Evolutionary conservation across 2,797 vertebrate genomes (phyloP), one percentile per base, ranked within the genome.

Genomic region (Mustela erminea): DNA sequence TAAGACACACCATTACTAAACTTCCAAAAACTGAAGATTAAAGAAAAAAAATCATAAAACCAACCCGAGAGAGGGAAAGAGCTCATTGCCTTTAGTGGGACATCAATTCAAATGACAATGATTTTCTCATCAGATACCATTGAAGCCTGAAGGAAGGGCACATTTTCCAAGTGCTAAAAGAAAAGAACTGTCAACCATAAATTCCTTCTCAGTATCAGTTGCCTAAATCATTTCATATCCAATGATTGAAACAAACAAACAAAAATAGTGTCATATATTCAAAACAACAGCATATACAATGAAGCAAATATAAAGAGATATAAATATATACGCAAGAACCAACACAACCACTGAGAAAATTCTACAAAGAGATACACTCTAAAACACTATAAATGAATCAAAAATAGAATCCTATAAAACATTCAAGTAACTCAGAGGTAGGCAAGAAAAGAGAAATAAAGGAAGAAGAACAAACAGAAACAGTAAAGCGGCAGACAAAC

Each of bases 1-100:
- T 54, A 64, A 91, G 32, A 90, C 43, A 83, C 35, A 95, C 75
- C 49, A 87, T 75, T 58, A 60, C 38, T 12, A 90, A 60, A 56
- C 25, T 93, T 83, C 52, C 70, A 46, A 87, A 77, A 64, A 49
- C 41, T 54, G 32, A 91, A 84, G 52, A 62, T 32, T 58, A 87
- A 49, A 68, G 18, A 90, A 89, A 70, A 70, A 60, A 54, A 0
- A 41, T 72, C 66, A 49, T 72, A 89, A 91, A 68, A 93, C 52
- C 27, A 87, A 27, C 23, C 75, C n/a, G 5, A 96, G 56, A 81
- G 10, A 96, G 64, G 74, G 56, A 92, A 96, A 94, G 32, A 41
- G 54, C 29, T 23, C 56, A 60, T 10, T 32, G 54, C 38, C 54
- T 84, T 80, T 41, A 66, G 77, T 1, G 17, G 7, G 52, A 17